Evolutionary conservation across 1,140 invertebrate species (phyloP).

Genomic region (Trachelipus rathkii): DNA sequence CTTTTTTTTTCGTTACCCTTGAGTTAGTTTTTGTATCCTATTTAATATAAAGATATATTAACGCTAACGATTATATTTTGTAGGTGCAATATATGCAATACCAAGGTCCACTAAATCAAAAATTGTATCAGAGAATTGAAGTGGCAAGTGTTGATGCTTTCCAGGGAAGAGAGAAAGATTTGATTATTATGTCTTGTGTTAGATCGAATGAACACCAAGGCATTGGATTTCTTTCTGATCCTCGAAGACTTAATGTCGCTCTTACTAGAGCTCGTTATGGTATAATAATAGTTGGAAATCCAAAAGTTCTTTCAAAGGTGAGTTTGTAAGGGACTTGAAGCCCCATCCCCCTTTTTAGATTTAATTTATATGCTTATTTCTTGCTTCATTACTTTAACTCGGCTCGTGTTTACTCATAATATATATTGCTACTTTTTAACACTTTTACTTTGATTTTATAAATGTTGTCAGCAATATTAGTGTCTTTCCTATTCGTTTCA

Average conservation of each 20-base stretch:
- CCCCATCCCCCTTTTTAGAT: too few relatives aligned
- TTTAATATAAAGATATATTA: too few relatives aligned
- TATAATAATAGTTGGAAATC: constrained; percentile 97
- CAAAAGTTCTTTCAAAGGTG: constrained; percentile 89
- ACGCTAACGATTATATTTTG: background rate
- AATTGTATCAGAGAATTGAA: constrained; percentile 97
- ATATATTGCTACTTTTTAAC: too few relatives aligned
- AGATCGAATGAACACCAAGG: constrained; percentile 88
- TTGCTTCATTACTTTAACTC: too few relatives aligned
- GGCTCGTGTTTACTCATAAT: too few relatives aligned
- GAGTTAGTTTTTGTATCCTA: too few relatives aligned
- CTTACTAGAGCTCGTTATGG: constrained; percentile 93
- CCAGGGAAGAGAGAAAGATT: constrained; percentile 94
- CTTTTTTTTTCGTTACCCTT: too few relatives aligned
- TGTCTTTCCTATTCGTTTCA: constrained; percentile 42
- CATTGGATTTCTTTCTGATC: constrained; percentile 94
- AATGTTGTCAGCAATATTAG: too few relatives aligned
- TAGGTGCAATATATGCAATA: constrained; percentile 90
- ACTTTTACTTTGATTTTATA: too few relatives aligned
- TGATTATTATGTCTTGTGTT: constrained; percentile 92
- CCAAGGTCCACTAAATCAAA: constrained; percentile 91
- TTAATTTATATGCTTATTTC: too few relatives aligned
- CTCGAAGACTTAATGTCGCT: constrained; percentile 94
- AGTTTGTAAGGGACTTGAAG: background rate
- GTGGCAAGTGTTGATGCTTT: constrained; percentile 99